phyloP scores from a whole-genome alignment of 2,113 vertebrate species.

The Mustela nigripes region DNA sequence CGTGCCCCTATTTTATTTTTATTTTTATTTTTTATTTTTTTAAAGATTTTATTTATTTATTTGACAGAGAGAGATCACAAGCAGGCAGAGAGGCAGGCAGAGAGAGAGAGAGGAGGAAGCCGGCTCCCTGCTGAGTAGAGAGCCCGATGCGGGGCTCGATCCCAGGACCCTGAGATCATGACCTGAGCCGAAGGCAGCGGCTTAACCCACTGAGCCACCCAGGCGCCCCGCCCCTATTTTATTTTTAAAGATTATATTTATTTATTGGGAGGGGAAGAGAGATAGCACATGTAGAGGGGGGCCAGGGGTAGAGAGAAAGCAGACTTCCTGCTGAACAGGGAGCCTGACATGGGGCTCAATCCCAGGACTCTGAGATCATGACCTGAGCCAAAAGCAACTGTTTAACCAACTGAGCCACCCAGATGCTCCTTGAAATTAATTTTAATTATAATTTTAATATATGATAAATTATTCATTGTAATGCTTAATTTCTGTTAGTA shows the following conservation, averaged over 20 bases:
- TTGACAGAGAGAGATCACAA: no score
- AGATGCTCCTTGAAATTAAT: not conserved
- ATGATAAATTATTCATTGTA: not conserved
- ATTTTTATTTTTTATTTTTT: not conserved
- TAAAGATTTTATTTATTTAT: not conserved
- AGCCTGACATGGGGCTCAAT: not conserved
- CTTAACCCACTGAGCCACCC: not conserved
- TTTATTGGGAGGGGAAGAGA: not conserved
- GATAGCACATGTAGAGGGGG: not conserved
- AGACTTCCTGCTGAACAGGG: not conserved
- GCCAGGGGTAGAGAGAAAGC: not conserved
- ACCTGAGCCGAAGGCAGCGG: not conserved
- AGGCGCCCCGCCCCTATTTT: not conserved
- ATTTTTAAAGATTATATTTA: not conserved
- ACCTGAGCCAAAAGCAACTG: not conserved
- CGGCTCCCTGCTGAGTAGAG: no score
- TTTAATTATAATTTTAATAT: constrained; percentile 1
- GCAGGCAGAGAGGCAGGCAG: no score
- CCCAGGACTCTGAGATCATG: not conserved
- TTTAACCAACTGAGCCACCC: not conserved
- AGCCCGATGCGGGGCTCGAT: not conserved
- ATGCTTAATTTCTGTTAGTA: not conserved
- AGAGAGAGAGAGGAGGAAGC: no score
- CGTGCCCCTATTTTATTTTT: not conserved
- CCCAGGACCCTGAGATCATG: not conserved